These are phyloP conservation scores for Clivina fossor DNA, from an alignment of 2,888 invertebrate genomes.

Conservation along the genomic window DNA sequence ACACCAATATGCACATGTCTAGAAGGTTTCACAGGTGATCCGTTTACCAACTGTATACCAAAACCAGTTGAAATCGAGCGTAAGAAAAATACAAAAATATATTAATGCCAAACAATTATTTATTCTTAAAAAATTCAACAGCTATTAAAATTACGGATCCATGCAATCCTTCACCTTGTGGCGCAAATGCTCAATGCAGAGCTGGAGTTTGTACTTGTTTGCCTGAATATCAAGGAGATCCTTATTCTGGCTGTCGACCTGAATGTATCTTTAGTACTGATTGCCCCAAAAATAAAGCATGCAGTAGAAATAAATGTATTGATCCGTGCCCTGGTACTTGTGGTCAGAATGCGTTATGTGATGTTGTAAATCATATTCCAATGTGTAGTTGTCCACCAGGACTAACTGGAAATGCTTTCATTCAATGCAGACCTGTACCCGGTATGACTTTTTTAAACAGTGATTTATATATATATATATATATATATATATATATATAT, in stretches of 20 bases:
- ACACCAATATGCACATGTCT: conserved; percentile 69
- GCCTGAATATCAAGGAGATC: conserved; percentile 77
- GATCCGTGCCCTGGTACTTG: conserved; percentile 72
- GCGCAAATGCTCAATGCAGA: conserved; percentile 62
- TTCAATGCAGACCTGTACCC: conserved; percentile 57
- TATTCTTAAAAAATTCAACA: conserved; percentile 26
- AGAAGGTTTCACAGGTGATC: conserved; percentile 60
- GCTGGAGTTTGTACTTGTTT: conserved; percentile 73
- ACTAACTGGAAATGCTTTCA: conserved; percentile 70
- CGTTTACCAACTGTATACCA: conserved; percentile 56
- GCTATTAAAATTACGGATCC: conserved; percentile 52
- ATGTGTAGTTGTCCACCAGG: conserved; percentile 70
- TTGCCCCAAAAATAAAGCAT: conserved; percentile 65
- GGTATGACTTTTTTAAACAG: conserved; percentile 45
- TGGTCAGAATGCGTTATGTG: conserved; percentile 70
- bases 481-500: too few relatives aligned
- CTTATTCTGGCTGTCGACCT: conserved; percentile 69
- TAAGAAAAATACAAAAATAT: conserved; percentile 28
- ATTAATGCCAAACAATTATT: too few relatives aligned
- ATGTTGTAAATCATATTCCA: conserved; percentile 73
- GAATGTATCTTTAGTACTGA: conserved; percentile 70
- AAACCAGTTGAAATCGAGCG: conserved; percentile 47
- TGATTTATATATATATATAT: too few relatives aligned
- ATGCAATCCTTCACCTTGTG: conserved; percentile 69
- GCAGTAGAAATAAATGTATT: conserved; percentile 66